These are phyloP conservation scores for Mesorhabditis spiculigera DNA, from an alignment of 2,888 invertebrate genomes.

Conservation along the genomic window DNA sequence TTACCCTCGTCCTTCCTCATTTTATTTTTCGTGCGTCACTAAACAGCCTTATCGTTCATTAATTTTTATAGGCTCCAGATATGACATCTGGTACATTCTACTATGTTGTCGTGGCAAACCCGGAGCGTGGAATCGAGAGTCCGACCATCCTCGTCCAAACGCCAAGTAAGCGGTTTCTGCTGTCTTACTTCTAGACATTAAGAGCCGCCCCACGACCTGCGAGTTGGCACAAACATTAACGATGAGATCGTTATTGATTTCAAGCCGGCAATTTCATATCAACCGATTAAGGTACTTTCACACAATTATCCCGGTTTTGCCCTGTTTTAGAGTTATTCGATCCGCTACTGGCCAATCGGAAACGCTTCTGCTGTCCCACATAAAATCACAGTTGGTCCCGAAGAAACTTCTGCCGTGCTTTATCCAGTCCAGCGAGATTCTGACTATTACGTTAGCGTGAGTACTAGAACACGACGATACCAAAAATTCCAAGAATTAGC, in stretches of 20 bases:
- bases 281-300: conserved; percentile 26
- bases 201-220: conserved; percentile 52
- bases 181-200: conserved; percentile 14
- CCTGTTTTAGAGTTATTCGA: background rate
- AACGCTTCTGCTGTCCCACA: background rate
- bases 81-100: conserved; percentile 51
- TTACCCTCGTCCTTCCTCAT: background rate
- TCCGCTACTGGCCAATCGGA: background rate
- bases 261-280: conserved; percentile 44
- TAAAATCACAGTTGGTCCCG: conserved; percentile 5
- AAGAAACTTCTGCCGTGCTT: conserved; percentile 20
- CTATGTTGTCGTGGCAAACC: conserved; percentile 49
- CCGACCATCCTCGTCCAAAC: conserved; percentile 50
- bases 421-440: conserved; percentile 46
- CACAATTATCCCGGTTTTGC: background rate
- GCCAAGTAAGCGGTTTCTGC: conserved; percentile 39
- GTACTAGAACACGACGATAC: background rate
- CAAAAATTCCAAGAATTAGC: too few relatives aligned
- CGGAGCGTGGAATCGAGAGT: conserved; percentile 49
- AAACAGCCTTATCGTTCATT: too few relatives aligned
- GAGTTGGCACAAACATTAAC: conserved; percentile 54
- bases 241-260: conserved; percentile 54
- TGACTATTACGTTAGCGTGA: conserved; percentile 50
- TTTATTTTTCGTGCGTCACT: too few relatives aligned
- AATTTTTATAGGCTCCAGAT: conserved; percentile 17